Conservation (phyloP, 2,888 invertebrate species). For the Apotomis betuletana region DNA sequence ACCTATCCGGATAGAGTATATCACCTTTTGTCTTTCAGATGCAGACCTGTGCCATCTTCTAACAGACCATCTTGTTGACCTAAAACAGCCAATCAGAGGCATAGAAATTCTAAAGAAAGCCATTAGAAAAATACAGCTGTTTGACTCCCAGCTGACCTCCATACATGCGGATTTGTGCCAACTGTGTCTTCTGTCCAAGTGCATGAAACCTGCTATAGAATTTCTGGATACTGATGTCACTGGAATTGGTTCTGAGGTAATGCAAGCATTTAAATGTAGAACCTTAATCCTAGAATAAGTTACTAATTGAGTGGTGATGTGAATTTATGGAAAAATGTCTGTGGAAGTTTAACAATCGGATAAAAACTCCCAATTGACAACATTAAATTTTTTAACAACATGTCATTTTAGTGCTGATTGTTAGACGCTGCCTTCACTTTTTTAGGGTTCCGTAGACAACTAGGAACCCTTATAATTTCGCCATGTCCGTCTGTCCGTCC, state of each 20-base stretch:
- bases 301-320: too few relatives aligned
- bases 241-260: constrained; percentile 93
- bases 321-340: too few relatives aligned
- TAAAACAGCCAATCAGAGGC: constrained; percentile 91
- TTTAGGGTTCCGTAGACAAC: too few relatives aligned
- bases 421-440: too few relatives aligned
- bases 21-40: constrained; percentile 81
- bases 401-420: too few relatives aligned
- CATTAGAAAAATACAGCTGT: constrained; percentile 93
- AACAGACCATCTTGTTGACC: constrained; percentile 90
- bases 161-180: constrained; percentile 97
- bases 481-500: too few relatives aligned
- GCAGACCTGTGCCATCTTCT: constrained; percentile 94
- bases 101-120: constrained; percentile 92
- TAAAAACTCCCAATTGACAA: too few relatives aligned
- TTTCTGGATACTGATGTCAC: constrained; percentile 96
- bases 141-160: constrained; percentile 95
- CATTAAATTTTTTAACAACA: too few relatives aligned
- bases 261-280: too few relatives aligned
- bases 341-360: too few relatives aligned
- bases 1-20: background rate
- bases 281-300: too few relatives aligned
- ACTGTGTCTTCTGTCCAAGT: constrained; percentile 94
- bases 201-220: constrained; percentile 94
- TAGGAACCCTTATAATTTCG: too few relatives aligned